Base-by-base conservation (phyloP, 2,797 vertebrate species). In the Galagoides demidoff region DNA sequence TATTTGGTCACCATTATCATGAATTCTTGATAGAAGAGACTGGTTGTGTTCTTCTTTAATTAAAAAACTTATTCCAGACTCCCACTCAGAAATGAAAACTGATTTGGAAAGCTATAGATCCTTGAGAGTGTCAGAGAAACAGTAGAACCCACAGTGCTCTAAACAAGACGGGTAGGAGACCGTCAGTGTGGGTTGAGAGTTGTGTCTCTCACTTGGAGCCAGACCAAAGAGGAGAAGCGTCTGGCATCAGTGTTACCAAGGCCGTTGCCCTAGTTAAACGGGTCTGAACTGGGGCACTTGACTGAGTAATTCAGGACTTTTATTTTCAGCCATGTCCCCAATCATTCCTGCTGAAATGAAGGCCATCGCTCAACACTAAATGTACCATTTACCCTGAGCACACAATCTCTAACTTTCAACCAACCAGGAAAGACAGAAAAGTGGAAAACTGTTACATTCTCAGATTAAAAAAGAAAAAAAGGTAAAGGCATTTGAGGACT, bases 321-420 rank as follows among this genome's bases (percentile, higher is more conserved):
- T 97, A 97, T 98, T 98, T 98, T 96, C 97, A 98, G 97, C 81
- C 95, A 93, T 95, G 97, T 95, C 94, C 96, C 95, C 91, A 97
- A 95, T 97, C 95, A 96, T 95, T 92, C 78, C 82, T 96, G 94
- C 86, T 25, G 71, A 96, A 97, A 97, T 96, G 89, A 95, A 97
- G 95, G 95, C 94, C 89, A 95, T 71, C 91, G 95, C 89, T 95
- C 74, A 77, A 89, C 55, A 88, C 86, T 19, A 92, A 96, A 93
- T 95, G 85, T 95, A 82, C 34, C 92, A 73, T 88, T 94, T 98
- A 94, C 90, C 63, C 89, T 93, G 66, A 43, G 64, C 83, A 89
- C 76, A 83, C 78, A 96, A 96, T 91, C 81, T 91, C 39, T 83
- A 95, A 94, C 89, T 95, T 97, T 96, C 49, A 95, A 82, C 57